Evolutionary conservation across 2,113 vertebrate species (phyloP).

Genomic region (Lepidothrix coronata): DNA sequence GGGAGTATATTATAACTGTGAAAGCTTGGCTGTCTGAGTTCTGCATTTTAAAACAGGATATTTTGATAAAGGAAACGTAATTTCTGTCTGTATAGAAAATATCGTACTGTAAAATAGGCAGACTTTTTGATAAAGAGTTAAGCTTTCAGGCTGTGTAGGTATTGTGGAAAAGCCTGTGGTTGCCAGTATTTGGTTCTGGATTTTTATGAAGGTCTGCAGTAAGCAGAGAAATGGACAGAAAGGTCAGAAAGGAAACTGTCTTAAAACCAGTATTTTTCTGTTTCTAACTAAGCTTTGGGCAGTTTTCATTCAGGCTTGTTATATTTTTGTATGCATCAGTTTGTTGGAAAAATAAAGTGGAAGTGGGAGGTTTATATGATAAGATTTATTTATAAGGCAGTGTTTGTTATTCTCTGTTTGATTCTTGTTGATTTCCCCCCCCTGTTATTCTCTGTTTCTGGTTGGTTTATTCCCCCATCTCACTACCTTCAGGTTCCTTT

Average conservation of each 20-base stretch:
- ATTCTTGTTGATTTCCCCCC: rapidly evolving
- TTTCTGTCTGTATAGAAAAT: neutral
- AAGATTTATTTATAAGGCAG: neutral
- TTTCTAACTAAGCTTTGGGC: neutral
- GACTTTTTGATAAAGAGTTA: neutral
- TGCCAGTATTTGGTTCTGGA: neutral
- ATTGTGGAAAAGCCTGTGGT: neutral
- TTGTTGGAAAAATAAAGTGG: neutral
- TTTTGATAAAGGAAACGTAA: neutral
- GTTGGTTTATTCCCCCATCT: rapidly evolving
- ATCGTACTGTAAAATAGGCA: neutral
- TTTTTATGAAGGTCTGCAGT: neutral
- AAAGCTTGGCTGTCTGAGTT: neutral
- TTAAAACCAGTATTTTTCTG: neutral
- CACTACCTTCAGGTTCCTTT: neutral
- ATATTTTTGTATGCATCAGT: neutral
- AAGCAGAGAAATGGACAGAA: neutral
- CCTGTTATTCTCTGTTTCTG: neutral
- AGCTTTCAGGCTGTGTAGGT: neutral
- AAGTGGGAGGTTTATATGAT: neutral
- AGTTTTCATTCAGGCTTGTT: neutral
- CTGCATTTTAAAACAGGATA: neutral
- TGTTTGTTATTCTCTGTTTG: neutral
- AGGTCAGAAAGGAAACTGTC: neutral
- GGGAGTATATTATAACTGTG: neutral